phyloP scores from a whole-genome alignment of 2,797 vertebrate species.

The Leptatherina wallacei region DNA sequence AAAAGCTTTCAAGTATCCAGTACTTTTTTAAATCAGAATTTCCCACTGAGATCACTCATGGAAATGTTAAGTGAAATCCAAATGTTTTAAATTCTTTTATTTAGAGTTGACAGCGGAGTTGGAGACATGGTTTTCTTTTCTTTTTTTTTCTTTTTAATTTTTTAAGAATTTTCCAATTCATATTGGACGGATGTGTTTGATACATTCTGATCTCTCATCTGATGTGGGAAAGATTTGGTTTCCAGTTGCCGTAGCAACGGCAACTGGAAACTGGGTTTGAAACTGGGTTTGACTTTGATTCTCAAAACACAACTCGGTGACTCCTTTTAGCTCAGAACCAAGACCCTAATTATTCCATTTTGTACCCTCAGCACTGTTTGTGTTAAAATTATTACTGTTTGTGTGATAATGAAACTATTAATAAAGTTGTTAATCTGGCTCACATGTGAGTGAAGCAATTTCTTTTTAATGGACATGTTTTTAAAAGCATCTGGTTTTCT shows the following conservation, averaged over 20 bases:
- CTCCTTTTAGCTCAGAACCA: not conserved
- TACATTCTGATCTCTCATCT: not conserved
- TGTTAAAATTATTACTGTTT: not conserved
- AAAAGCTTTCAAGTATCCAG: not conserved
- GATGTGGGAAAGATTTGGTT: not conserved
- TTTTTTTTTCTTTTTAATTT: not conserved
- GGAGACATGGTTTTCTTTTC: no score
- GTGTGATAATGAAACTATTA: not conserved
- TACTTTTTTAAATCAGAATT: not conserved
- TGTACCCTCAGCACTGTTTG: not conserved
- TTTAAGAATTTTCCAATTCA: no score
- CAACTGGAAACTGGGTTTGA: no score
- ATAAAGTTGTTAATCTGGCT: not conserved
- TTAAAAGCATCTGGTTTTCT: constrained; percentile 28
- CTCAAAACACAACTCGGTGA: not conserved
- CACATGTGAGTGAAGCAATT: constrained; percentile 1
- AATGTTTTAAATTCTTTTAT: no score
- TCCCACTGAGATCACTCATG: no score
- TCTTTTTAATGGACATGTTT: constrained; percentile 16
- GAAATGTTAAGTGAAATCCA: no score
- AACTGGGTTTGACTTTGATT: not conserved
- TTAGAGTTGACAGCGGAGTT: no score
- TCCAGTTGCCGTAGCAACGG: not conserved
- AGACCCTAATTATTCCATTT: not conserved
- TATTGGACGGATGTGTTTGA: not conserved